Percentiles rank a stretch among this genome's conserved stretches.
Evolutionary conservation across 2,113 vertebrate species (phyloP).

Genomic region (Cervus canadensis): DNA sequence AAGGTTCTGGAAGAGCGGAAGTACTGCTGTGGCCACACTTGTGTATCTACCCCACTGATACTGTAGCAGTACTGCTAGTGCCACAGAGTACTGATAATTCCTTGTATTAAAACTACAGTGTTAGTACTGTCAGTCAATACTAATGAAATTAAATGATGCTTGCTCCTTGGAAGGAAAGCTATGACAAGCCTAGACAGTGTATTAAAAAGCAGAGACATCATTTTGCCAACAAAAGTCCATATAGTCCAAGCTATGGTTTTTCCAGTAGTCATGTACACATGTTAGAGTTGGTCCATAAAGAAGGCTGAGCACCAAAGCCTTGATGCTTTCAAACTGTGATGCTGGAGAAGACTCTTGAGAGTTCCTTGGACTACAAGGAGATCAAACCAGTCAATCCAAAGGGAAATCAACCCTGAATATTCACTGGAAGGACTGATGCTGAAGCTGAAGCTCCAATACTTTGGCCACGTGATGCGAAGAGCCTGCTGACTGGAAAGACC

Average conservation of each 20-base stretch:
- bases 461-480: neutral
- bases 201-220: neutral
- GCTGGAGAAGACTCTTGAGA: neutral
- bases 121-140: neutral
- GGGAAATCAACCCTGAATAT: neutral
- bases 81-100: neutral
- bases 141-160: neutral
- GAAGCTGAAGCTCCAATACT: neutral
- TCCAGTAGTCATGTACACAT: neutral
- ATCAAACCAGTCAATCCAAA: neutral
- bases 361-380: neutral
- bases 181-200: neutral
- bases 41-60: neutral
- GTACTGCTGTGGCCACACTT: neutral
- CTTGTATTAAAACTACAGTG: neutral
- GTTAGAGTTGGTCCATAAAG: neutral
- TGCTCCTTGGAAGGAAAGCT: neutral
- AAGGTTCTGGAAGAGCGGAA: neutral
- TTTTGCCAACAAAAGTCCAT: neutral
- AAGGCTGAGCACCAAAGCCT: neutral
- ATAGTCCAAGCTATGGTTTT: neutral
- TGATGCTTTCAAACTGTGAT: neutral
- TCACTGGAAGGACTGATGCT: neutral
- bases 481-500: neutral
- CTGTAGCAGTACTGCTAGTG: neutral